phyloP scores from a whole-genome alignment of 1,140 invertebrate species.

The Agrypnia vestita region DNA sequence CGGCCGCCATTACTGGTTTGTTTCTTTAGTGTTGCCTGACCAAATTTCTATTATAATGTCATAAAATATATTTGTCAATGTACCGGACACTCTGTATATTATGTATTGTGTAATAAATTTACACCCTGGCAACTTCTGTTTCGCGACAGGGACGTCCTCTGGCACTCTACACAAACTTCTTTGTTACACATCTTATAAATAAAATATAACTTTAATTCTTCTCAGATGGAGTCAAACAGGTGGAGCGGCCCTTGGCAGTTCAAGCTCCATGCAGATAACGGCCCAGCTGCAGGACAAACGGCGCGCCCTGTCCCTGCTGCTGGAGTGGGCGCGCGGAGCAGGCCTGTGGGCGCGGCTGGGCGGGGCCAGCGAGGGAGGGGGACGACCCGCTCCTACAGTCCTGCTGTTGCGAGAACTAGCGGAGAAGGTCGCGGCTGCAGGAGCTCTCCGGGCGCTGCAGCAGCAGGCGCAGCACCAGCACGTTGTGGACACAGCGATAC shows the following conservation, averaged over 20 bases:
- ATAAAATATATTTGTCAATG: too few species aligned
- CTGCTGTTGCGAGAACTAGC: conserved; percentile 82
- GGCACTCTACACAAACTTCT: too few species aligned
- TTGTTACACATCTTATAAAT: too few species aligned
- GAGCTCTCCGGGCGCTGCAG: conserved; percentile 80
- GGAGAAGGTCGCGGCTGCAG: conserved; percentile 85
- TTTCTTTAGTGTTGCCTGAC: too few species aligned
- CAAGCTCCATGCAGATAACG: conserved; percentile 84
- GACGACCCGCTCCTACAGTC: conserved; percentile 79
- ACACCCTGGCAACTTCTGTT: too few species aligned
- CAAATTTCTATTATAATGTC: too few species aligned
- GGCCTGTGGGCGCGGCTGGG: conserved; percentile 82
- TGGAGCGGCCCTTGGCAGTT: conserved; percentile 74
- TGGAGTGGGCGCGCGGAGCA: conserved; percentile 84
- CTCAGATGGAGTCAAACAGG: conserved; percentile 24
- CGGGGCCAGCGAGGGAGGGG: conserved; percentile 77
- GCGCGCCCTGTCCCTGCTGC: conserved; percentile 82
- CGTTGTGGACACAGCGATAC: conserved; percentile 65
- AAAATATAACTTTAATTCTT: neutral
- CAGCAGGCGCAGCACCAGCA: conserved; percentile 62
- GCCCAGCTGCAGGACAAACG: conserved; percentile 91
- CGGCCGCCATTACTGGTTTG: too few species aligned
- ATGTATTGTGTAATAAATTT: too few species aligned
- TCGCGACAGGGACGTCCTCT: too few species aligned
- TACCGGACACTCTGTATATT: too few species aligned